Conservation (phyloP, 2,797 vertebrate species). For the Manis crassicaudata region DNA sequence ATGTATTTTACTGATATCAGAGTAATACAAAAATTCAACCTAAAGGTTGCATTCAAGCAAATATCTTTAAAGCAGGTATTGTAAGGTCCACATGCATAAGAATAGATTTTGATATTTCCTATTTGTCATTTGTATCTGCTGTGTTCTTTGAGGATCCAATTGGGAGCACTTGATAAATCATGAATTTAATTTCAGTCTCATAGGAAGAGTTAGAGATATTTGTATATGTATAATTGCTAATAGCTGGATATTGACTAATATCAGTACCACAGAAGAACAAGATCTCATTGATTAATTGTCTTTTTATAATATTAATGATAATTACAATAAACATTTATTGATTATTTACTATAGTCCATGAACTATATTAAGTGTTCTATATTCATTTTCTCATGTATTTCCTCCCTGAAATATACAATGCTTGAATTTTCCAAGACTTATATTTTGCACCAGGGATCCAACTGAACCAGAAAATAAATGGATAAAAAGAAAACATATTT, state of each 20-base stretch:
- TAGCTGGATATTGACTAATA: not conserved
- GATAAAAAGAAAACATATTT: not conserved
- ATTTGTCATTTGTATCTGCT: not conserved
- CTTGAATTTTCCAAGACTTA: constrained; percentile 32
- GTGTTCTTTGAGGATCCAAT: not conserved
- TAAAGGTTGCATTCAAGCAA: constrained; percentile 38
- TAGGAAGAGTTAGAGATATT: not conserved
- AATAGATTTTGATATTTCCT: constrained; percentile 5
- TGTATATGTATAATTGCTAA: not conserved
- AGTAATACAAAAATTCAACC: constrained; percentile 6
- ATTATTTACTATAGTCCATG: not conserved
- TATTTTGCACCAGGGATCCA: not conserved
- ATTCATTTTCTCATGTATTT: constrained; percentile 41
- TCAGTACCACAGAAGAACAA: not conserved
- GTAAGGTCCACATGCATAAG: not conserved
- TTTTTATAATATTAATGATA: not conserved
- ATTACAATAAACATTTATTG: not conserved
- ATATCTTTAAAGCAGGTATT: not conserved
- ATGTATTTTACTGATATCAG: not conserved
- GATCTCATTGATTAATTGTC: not conserved
- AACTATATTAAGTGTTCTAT: not conserved
- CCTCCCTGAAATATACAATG: not conserved
- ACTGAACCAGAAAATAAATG: not conserved
- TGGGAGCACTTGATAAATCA: not conserved
- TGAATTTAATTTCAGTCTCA: constrained; percentile 39